These are phyloP conservation scores for Arnoldichthys spilopterus DNA, from an alignment of 2,797 vertebrate genomes.

Conservation along the genomic window DNA sequence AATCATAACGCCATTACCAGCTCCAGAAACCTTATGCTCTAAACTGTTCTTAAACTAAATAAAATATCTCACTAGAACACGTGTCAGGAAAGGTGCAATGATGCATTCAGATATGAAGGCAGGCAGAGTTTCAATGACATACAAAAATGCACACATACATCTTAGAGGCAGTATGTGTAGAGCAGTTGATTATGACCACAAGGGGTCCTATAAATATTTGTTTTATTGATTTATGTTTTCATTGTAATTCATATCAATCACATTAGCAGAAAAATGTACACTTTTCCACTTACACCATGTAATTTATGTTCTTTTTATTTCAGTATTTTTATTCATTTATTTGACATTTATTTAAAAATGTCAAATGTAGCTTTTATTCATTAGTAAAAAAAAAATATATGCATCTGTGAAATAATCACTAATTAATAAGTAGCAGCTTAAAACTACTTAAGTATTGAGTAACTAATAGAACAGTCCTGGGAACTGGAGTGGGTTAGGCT, in stretches of 20 bases:
- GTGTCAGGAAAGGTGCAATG: neutral
- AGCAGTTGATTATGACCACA: neutral
- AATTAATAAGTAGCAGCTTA: too few species aligned
- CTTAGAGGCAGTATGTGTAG: neutral
- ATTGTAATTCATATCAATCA: neutral
- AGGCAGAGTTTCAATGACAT: neutral
- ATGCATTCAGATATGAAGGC: neutral
- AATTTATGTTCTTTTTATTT: too few species aligned
- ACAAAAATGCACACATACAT: conserved; percentile 1
- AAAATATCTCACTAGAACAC: conserved; percentile 14
- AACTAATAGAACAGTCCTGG: too few species aligned
- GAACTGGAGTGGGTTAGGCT: too few species aligned
- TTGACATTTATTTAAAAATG: too few species aligned
- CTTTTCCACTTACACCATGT: too few species aligned
- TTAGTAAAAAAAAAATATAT: too few species aligned
- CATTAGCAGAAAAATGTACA: neutral
- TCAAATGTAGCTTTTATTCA: too few species aligned
- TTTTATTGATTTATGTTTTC: neutral
- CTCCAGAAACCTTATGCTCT: neutral
- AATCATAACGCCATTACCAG: neutral
- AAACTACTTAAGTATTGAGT: too few species aligned
- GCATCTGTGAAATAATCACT: too few species aligned
- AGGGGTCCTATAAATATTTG: neutral
- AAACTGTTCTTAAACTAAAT: conserved; percentile 17
- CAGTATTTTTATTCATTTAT: too few species aligned